Percentiles rank a stretch among this genome's conserved stretches.
These are phyloP conservation scores for Hydropsyche tenuis DNA, from an alignment of 1,140 invertebrate species.

Conservation along the genomic window DNA sequence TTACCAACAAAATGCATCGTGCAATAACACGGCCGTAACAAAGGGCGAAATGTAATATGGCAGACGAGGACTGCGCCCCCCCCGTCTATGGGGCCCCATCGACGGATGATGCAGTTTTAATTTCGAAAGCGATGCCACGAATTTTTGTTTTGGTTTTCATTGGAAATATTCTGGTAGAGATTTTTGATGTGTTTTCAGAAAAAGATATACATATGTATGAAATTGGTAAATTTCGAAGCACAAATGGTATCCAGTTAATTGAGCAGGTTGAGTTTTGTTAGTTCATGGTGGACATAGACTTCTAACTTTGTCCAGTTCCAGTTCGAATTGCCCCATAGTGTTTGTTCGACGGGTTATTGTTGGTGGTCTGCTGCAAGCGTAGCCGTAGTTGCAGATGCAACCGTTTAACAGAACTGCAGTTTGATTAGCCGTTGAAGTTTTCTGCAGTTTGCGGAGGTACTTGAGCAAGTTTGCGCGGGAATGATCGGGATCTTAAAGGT, in stretches of 20 bases:
- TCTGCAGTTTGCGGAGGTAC: no score
- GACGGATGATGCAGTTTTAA: conserved; percentile 35
- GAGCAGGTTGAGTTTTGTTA: conserved; percentile 17
- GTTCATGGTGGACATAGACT: no score
- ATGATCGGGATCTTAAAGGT: no score
- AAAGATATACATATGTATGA: background rate
- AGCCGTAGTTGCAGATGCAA: no score
- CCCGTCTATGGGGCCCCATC: background rate
- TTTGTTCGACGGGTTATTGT: conserved; percentile 15
- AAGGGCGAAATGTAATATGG: conserved; percentile 20
- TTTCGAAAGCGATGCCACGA: conserved; percentile 34
- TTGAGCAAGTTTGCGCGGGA: no score
- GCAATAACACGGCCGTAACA: background rate
- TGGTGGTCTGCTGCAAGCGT: no score
- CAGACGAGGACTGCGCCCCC: background rate
- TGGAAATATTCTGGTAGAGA: no score
- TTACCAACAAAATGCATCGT: background rate
- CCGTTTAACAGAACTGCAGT: background rate
- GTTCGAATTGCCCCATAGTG: background rate
- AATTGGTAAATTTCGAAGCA: background rate
- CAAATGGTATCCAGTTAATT: background rate
- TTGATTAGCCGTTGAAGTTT: background rate
- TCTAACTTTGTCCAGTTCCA: background rate
- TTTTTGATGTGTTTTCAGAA: background rate
- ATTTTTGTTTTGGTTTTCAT: no score